Percentiles rank a stretch among this genome's conserved stretches.
These are phyloP conservation scores for Lichenostomus cassidix DNA, from an alignment of 2,113 vertebrate species.

Conservation along the genomic window DNA sequence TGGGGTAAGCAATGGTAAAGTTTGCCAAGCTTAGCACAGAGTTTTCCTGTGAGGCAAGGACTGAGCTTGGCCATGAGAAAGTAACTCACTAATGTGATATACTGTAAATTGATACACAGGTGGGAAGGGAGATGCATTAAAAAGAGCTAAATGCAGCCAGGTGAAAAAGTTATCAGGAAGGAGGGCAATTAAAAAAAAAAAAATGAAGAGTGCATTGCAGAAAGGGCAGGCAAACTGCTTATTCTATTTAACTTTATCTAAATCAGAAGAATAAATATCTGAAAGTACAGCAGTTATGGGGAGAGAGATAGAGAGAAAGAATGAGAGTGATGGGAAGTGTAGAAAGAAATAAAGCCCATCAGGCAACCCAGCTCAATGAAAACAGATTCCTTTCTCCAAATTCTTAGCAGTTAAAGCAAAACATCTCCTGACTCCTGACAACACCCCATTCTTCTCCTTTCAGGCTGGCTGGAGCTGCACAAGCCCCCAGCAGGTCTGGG, in stretches of 20 bases:
- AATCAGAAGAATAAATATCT: background rate
- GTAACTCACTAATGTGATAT: background rate
- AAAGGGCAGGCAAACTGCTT: background rate
- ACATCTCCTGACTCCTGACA: constrained; percentile 13
- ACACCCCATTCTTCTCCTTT: background rate
- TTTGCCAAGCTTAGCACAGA: background rate
- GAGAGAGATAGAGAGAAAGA: background rate
- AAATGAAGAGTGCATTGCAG: background rate
- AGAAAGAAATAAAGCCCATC: constrained; percentile 1
- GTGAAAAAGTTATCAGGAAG: background rate
- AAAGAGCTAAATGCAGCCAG: background rate
- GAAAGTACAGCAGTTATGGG: background rate
- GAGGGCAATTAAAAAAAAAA: background rate
- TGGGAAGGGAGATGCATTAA: background rate
- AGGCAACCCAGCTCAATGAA: background rate
- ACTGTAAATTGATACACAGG: background rate
- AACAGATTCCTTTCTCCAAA: background rate
- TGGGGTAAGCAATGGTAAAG: background rate
- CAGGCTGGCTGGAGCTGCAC: background rate
- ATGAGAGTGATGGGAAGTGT: background rate
- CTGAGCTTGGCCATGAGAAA: background rate
- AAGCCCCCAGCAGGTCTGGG: background rate
- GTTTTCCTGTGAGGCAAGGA: background rate
- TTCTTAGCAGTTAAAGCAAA: background rate
- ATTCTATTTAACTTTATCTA: background rate